These are phyloP conservation scores for Loxodonta africana DNA, from an alignment of 2,113 vertebrate genomes.

Conservation along the genomic window DNA sequence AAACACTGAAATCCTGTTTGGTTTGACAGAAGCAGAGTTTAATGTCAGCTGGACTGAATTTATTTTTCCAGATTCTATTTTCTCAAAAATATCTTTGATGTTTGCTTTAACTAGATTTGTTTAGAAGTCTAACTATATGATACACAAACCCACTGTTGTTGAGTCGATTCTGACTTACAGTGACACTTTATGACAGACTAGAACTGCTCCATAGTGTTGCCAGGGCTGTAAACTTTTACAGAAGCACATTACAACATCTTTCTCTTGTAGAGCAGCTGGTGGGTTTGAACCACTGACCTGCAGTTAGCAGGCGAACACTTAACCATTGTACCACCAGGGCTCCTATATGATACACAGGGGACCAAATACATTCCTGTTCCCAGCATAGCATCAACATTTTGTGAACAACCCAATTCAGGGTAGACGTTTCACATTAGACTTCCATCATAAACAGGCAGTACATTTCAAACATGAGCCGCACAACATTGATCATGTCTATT, in stretches of 20 bases:
- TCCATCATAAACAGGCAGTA: neutral
- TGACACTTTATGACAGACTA: too few species aligned
- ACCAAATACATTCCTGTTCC: neutral
- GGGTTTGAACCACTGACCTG: too few species aligned
- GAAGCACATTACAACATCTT: too few species aligned
- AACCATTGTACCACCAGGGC: too few species aligned
- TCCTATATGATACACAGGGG: neutral
- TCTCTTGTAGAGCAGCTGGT: too few species aligned
- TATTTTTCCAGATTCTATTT: conserved; percentile 62
- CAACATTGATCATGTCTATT: too few species aligned
- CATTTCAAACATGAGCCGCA: neutral
- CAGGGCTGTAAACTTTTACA: too few species aligned
- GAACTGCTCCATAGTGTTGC: too few species aligned
- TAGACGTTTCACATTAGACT: neutral
- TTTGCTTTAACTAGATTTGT: conserved; percentile 68
- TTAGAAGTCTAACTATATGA: conserved; percentile 53
- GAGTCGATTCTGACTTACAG: too few species aligned
- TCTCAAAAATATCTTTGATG: conserved; percentile 72
- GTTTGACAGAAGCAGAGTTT: conserved; percentile 59
- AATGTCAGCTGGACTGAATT: conserved; percentile 74
- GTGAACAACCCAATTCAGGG: neutral
- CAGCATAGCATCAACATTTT: neutral
- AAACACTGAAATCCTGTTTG: conserved; percentile 66
- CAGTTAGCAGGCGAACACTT: too few species aligned
- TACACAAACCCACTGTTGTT: neutral